Percentiles rank a stretch among this genome's conserved stretches.
Evolutionary conservation across 2,888 invertebrate genomes (phyloP).

Genomic region (Hirtodrosophila duncani): DNA sequence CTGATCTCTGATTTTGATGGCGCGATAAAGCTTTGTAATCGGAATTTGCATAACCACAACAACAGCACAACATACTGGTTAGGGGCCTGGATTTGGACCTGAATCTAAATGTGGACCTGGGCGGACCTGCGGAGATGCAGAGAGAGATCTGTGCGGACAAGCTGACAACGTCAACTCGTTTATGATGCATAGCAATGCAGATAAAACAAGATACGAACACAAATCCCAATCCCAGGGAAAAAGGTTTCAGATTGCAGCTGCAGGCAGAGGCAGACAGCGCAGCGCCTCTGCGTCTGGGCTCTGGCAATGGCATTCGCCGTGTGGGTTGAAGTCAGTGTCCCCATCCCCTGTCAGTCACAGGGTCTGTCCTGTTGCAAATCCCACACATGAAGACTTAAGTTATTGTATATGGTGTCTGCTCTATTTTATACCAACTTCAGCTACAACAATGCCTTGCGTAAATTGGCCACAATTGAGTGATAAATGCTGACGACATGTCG

Average conservation of each 20-base stretch:
- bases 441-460: constrained; percentile 42
- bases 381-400: constrained; percentile 53
- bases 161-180: constrained; percentile 35
- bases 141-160: constrained; percentile 16
- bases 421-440: constrained; percentile 28
- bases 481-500: constrained; percentile 35
- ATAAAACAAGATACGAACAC: constrained; percentile 62
- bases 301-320: constrained; percentile 32
- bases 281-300: too few relatives aligned
- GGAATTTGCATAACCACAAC: constrained; percentile 36
- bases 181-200: constrained; percentile 63
- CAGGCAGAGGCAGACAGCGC: too few relatives aligned
- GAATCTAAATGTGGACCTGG: constrained; percentile 3
- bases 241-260: too few relatives aligned
- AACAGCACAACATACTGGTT: constrained; percentile 5
- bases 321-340: constrained; percentile 47
- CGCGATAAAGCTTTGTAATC: constrained; percentile 44
- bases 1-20: constrained; percentile 23
- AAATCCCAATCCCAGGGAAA: too few relatives aligned
- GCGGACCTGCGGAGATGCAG: neutral
- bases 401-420: constrained; percentile 38
- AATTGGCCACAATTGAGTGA: constrained; percentile 67
- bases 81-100: neutral
- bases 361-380: constrained; percentile 38
- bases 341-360: constrained; percentile 54